phyloP scores from a whole-genome alignment of 30 jellyfish, hydroid and myxozoan species.

The Aurelia sp. region DNA sequence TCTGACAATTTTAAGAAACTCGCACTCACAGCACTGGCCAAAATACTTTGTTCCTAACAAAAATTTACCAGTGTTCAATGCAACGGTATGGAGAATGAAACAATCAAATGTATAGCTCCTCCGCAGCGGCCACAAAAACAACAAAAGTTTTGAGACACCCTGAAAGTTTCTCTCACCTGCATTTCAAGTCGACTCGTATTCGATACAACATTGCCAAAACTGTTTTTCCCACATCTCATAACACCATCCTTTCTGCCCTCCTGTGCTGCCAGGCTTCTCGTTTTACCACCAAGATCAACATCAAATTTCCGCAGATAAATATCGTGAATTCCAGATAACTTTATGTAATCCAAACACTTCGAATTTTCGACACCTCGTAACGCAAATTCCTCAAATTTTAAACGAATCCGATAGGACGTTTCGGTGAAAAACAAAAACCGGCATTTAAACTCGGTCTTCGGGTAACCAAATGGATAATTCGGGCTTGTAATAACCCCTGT shows the following conservation, averaged over 20 bases:
- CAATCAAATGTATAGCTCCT: too few species aligned
- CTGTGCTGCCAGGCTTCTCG: not conserved
- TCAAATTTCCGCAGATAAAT: slow-evolving; percentile 4
- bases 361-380: slow-evolving; percentile 15
- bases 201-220: slow-evolving; percentile 4
- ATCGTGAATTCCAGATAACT: slow-evolving; percentile 15
- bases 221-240: slow-evolving; percentile 11
- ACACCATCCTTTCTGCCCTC: not conserved
- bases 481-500: slow-evolving; percentile 73
- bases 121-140: too few species aligned
- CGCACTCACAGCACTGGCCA: too few species aligned
- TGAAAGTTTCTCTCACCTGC: too few species aligned
- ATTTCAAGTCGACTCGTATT: slow-evolving; percentile 34
- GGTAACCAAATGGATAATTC: slow-evolving; percentile 44
- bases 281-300: not conserved
- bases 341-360: slow-evolving; percentile 33
- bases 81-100: too few species aligned
- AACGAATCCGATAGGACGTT: slow-evolving; percentile 15
- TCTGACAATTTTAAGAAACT: too few species aligned
- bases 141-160: too few species aligned
- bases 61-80: too few species aligned
- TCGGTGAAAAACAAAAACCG: slow-evolving; percentile 26
- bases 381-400: slow-evolving; percentile 55
- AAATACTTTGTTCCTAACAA: too few species aligned
- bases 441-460: slow-evolving; percentile 45